Evolutionary conservation across 2,797 vertebrate species (phyloP), one percentile per base, ranked within the genome.

Genomic region (Nyctalus aviator): DNA sequence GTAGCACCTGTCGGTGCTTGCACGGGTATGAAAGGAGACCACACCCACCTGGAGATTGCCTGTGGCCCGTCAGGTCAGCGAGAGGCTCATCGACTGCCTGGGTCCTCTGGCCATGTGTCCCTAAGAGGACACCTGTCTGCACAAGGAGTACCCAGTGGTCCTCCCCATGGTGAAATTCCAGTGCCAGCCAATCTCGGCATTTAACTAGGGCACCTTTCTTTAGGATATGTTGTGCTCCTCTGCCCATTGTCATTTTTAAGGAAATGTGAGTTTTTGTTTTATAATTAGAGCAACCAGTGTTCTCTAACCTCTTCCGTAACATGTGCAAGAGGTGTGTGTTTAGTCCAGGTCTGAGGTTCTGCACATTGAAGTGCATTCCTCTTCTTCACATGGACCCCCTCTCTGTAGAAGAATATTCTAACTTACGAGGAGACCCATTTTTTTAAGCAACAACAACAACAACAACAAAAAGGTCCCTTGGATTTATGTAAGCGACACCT

Each of bases 181-280:
- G 0, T 12, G 4, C 5, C 57, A 3, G 0, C 57, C 13, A 0
- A 5, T 6, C 6, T 17, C 10, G 13, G 69, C 44, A 0, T 9
- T 10, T 7, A 20, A 4, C 81, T 27, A 18, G 62, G 44, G 62
- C 17, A 2, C 8, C 4, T 11, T 3, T 2, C 9, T 8, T 12
- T 9, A 8, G n/a, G 5, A 5, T 6, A 1, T 8, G 12, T 25
- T 14, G 14, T 9, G 3, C 21, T 2, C 18, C 53, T 25, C 15
- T 5, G 10, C 2, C 2, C 6, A 0, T 4, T 2, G 46, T 11
- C 6, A 2, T 21, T 1, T n/a, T 15, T 25, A 17, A 48, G 55
- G 81, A 48, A 9, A 17, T 12, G 79, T 4, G 44, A 46, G 6
- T 5, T 3, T 11, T 76, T n/a, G 15, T 37, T 37, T 68, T 17